Conservation (phyloP, 2,113 vertebrate species). For the Rhabdomys dilectus region DNA sequence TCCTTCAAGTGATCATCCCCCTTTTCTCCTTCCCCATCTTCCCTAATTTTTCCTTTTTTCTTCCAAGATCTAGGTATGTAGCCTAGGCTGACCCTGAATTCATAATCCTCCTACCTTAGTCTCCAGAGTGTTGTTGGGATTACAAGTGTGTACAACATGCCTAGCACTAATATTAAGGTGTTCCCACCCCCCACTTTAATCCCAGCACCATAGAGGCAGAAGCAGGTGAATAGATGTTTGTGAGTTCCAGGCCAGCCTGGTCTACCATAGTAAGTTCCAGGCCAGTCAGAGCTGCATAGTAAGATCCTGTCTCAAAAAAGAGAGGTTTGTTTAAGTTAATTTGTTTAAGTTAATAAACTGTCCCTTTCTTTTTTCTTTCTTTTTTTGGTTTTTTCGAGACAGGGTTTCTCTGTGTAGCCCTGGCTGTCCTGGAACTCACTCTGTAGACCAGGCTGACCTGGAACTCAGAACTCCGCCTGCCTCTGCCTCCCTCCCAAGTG, state of each 20-base stretch:
- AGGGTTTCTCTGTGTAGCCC: too few species aligned
- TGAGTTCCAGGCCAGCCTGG: background rate
- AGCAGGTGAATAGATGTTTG: background rate
- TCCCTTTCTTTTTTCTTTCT: too few species aligned
- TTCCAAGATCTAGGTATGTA: background rate
- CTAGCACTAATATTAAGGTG: background rate
- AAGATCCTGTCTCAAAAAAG: background rate
- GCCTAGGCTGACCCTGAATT: background rate
- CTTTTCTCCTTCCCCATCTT: background rate
- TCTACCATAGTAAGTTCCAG: background rate
- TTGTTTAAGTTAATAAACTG: conserved; percentile 20
- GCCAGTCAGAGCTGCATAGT: background rate
- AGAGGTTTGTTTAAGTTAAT: background rate
- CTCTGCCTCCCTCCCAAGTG: too few species aligned
- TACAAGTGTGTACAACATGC: background rate
- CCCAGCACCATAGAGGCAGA: background rate
- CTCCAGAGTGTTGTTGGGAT: background rate
- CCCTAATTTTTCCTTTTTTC: background rate
- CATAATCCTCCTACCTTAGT: background rate
- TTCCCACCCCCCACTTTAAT: background rate
- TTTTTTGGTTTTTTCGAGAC: too few species aligned
- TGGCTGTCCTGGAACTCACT: too few species aligned
- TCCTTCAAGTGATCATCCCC: background rate
- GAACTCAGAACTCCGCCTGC: too few species aligned
- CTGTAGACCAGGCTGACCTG: too few species aligned